phyloP scores from a whole-genome alignment of 2,888 invertebrate species.

The Panopea generosa region DNA sequence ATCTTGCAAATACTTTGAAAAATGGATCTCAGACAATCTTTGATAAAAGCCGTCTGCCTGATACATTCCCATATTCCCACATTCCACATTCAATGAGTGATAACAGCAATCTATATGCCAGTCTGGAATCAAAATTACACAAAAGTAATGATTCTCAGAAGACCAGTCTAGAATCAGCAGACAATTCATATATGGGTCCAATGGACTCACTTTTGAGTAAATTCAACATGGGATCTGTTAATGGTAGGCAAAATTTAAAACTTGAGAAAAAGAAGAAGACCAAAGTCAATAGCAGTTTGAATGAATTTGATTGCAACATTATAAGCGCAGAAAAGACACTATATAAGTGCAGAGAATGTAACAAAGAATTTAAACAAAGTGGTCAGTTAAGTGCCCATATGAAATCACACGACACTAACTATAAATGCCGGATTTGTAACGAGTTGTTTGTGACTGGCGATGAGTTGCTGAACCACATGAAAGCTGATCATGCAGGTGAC shows the following conservation, averaged over 20 bases:
- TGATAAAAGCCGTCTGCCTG: no score
- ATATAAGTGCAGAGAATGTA: slow-evolving; percentile 50
- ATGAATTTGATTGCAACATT: no score
- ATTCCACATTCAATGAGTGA: not conserved
- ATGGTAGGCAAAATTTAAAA: not conserved
- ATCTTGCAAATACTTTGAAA: no score
- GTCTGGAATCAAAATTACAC: not conserved
- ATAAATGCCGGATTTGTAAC: slow-evolving; percentile 61
- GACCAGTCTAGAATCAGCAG: not conserved
- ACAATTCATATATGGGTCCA: slow-evolving; percentile 25
- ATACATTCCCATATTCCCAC: no score
- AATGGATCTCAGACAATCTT: no score
- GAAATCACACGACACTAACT: slow-evolving; percentile 44
- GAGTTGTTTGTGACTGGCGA: slow-evolving; percentile 50
- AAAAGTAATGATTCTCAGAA: no score
- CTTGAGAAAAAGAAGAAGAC: not conserved
- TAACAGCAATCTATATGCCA: not conserved
- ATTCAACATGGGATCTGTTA: slow-evolving; percentile 27
- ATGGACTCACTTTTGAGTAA: slow-evolving; percentile 39
- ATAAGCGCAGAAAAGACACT: no score
- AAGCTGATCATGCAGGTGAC: slow-evolving; percentile 59
- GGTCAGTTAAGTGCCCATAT: slow-evolving; percentile 59
- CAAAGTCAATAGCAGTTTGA: slow-evolving; percentile 25
- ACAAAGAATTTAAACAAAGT: slow-evolving; percentile 53
- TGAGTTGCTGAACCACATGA: slow-evolving; percentile 62